Base-by-base conservation (phyloP, 2,797 vertebrate species). In the Neopelma chrysocephalum region DNA sequence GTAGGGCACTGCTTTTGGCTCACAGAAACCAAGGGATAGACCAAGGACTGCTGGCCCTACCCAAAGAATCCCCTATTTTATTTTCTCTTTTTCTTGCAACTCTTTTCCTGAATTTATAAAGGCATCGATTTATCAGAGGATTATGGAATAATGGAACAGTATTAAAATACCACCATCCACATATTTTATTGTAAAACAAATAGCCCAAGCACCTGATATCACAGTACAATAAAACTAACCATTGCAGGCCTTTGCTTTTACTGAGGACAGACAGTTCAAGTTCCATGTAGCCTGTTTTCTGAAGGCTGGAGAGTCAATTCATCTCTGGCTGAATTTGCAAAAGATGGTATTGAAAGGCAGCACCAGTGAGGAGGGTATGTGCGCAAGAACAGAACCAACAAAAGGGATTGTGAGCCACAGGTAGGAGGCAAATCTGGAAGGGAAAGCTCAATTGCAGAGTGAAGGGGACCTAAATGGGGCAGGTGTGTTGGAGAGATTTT, bases 331-430 rank as follows among this genome's bases (percentile, higher is more conserved):
- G 65, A 53, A 58, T 68, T 34, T 81, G 60, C 61, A 80, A 64
- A 78, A 21, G 47, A 17, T 1, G 0, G 0, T 42, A 10, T 1
- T 48, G 65, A 75, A 69, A 82, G 66, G 5, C 34, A 34, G 62
- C 19, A 19, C 27, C 73, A 17, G 62, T 0, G 11, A 72, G 68
- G 14, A 87, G 48, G 36, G 22, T 14, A 15, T 45, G 17, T 21
- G 19, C 7, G n/a, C 31, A 20, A 17, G 70, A 60, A 18, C 29
- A 73, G 75, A 36, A 40, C 68, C 60, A 53, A 8, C 48, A 62
- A 32, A 48, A 79, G 68, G 38, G 15, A 7, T 25, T 51, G 43
- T 58, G 90, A 70, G 54, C 0, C 8, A 6, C 58, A 65, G 65
- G 56, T 13, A 31, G 64, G 10, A 34, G 54, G 43, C 43, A 80